Base-by-base conservation (phyloP, 2,888 invertebrate genomes). In the Napeogenes inachia region DNA sequence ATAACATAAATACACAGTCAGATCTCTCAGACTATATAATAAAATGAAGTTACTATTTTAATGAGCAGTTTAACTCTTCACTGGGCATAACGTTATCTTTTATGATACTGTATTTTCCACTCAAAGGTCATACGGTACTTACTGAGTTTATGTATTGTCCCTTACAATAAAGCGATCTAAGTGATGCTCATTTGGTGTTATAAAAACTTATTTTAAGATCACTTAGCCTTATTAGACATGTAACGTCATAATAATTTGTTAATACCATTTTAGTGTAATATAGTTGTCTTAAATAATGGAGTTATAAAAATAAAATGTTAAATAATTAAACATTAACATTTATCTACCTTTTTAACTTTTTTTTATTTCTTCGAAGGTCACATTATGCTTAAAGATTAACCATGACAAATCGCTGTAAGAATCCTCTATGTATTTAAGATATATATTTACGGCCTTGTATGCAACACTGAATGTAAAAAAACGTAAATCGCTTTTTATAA, bases 51-150 rank as follows among this genome's bases (percentile, higher is more conserved):
- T 64, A 56, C 60, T 60, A 59, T 61, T 66, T 66, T 63, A 63
- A 66, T 61, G 63, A 61, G 59, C 58, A 58, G 60, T 53, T 62
- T 54, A 65, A 55, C 65, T 66, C 60, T 62, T 62, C 60, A 59
- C 62, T 62, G 60, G 60, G 56, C 59, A 58, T 60, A 64, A 57
- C 63, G 63, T 65, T 57, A 63, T 67, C 62, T 65, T 65, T 65
- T 65, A 67, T 59, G 61, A 56, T 47, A 50, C 56, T 53, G 56
- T 63, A 60, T 63, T 61, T 63, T 67, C 50, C 53, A 61, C 55
- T 35, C n/a, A 61, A 58, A 45, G 61, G 55, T 63, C 63, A 56
- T 57, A 46, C 35, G 54, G 55, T 59, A 59, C 13, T 59, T 64
- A 57, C 13, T 64, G 54, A 60, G 64, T 67, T 67, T 60, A 54